A percentile compares a stretch with the other conserved stretches of the same genome.
Evolutionary conservation across 2,888 invertebrate genomes (phyloP).

Genomic region (Cephonodes hylas): DNA sequence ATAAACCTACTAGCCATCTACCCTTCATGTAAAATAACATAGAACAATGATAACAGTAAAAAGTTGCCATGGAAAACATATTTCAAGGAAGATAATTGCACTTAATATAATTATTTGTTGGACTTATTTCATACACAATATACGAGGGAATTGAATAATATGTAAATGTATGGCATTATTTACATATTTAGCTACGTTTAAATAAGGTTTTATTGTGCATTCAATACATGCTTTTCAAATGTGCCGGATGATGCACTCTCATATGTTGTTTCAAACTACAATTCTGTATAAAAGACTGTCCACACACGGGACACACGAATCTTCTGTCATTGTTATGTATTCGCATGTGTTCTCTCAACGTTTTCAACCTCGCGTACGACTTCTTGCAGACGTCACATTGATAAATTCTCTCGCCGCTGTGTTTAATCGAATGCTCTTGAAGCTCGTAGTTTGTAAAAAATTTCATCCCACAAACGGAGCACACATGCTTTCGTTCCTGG

Average conservation of each 20-base stretch:
- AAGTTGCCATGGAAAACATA: no score
- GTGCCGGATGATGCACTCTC: conserved; percentile 68
- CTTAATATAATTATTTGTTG: no score
- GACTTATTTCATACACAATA: no score
- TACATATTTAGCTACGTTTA: no score
- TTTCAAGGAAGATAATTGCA: no score
- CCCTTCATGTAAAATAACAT: no score
- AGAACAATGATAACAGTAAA: no score
- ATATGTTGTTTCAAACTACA: conserved; percentile 68
- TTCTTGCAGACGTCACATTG: conserved; percentile 74
- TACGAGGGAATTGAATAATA: no score
- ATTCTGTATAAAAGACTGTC: conserved; percentile 66
- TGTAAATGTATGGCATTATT: no score
- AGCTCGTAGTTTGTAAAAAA: conserved; percentile 80
- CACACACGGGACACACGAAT: conserved; percentile 69
- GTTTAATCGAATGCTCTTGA: conserved; percentile 78
- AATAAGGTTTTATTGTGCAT: no score
- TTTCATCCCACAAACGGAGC: conserved; percentile 75
- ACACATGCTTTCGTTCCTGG: conserved; percentile 73
- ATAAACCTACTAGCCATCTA: no score
- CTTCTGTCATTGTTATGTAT: conserved; percentile 69
- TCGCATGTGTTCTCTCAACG: conserved; percentile 62
- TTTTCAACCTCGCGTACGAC: conserved; percentile 55
- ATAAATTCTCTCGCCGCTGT: conserved; percentile 53
- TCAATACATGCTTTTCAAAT: conserved; percentile 51